phyloP scores from a whole-genome alignment of 1,140 invertebrate species.

The Penaeus vannamei region DNA sequence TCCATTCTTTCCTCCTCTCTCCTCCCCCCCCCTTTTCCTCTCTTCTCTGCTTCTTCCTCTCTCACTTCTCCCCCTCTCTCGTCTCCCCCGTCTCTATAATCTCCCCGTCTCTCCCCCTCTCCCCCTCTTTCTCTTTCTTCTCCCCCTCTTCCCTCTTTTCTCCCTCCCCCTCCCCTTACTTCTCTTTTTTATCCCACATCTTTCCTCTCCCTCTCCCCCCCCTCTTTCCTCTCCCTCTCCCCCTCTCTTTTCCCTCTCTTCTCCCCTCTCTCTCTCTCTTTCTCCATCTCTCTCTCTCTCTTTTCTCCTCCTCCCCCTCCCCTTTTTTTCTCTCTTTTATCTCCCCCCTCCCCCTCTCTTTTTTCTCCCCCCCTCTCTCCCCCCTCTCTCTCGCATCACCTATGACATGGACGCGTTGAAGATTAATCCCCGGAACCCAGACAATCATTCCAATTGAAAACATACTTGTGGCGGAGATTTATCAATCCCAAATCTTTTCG shows the following conservation, averaged over 20 bases:
- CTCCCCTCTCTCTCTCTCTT: not conserved
- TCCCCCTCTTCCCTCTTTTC: no score
- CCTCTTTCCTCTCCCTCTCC: conserved; percentile 29
- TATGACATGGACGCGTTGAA: not conserved
- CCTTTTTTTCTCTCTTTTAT: not conserved
- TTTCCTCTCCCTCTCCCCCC: conserved; percentile 24
- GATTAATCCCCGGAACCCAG: conserved; percentile 48
- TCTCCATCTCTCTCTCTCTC: not conserved
- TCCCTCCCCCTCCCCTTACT: no score
- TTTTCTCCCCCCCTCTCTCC: not conserved
- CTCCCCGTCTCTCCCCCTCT: no score
- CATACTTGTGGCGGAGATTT: conserved; percentile 56
- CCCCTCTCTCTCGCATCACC: not conserved
- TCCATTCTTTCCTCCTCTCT: not conserved
- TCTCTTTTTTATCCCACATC: not conserved
- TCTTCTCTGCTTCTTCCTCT: not conserved
- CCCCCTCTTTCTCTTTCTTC: no score
- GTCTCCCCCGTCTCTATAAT: no score
- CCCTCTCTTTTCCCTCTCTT: not conserved
- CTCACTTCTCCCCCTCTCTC: no score
- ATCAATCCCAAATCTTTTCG: conserved; percentile 61
- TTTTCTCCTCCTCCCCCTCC: not conserved
- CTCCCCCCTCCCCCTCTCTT: conserved; percentile 20
- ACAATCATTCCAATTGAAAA: conserved; percentile 65
- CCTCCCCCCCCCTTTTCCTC: not conserved